phyloP scores from a whole-genome alignment of 2,888 invertebrate genomes.

The Amiota mariae region DNA sequence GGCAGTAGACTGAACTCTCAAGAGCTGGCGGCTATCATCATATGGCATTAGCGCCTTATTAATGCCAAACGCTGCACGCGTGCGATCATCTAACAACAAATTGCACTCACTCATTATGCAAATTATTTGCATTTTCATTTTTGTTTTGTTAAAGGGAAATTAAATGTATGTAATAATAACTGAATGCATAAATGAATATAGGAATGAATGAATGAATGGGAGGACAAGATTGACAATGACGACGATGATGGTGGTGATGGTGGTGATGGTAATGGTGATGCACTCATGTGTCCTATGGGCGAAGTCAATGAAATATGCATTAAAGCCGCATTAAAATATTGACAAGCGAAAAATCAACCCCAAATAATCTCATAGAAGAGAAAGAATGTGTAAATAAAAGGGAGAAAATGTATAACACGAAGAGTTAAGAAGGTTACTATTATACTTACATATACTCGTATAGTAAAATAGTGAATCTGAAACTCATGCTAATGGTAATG shows the following conservation, averaged over 20 bases:
- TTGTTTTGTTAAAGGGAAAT: background rate
- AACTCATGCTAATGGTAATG: too few species aligned
- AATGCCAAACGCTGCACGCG: too few species aligned
- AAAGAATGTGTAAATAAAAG: background rate
- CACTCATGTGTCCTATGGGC: constrained; percentile 2
- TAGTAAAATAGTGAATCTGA: too few species aligned
- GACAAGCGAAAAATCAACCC: constrained; percentile 7
- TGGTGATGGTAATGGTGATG: background rate
- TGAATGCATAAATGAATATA: background rate
- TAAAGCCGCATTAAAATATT: constrained; percentile 13
- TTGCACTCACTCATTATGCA: constrained; percentile 21
- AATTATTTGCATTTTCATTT: constrained; percentile 22
- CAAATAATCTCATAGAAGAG: background rate
- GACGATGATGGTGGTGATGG: background rate
- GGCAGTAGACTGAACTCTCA: too few species aligned
- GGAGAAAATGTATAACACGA: background rate
- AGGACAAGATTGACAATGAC: background rate
- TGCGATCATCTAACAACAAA: background rate
- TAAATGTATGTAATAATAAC: background rate
- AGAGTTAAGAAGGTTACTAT: background rate
- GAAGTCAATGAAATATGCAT: constrained; percentile 26
- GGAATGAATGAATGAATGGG: background rate
- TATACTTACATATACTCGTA: too few species aligned
- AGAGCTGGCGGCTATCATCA: too few species aligned
- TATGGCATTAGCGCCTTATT: too few species aligned